Evolutionary conservation across 2,888 invertebrate species (phyloP).

Genomic region (Tribolium freemani): DNA sequence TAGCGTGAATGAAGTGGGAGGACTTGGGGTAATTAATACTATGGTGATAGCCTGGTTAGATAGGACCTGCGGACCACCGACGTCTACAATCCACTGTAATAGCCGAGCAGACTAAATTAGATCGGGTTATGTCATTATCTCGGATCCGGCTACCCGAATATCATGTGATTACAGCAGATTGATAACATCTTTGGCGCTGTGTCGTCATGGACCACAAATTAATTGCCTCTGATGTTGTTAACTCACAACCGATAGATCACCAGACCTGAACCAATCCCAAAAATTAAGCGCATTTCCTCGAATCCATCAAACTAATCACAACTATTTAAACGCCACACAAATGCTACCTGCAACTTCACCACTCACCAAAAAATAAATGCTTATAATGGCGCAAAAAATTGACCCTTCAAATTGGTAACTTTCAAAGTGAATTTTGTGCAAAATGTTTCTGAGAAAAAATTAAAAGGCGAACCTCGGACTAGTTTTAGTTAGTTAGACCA

Average conservation of each 20-base stretch:
- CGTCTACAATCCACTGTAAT: slow-evolving; percentile 50
- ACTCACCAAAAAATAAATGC: no score
- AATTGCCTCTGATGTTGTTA: slow-evolving; percentile 60
- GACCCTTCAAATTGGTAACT: no score
- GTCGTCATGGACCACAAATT: slow-evolving; percentile 59
- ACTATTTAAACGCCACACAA: no score
- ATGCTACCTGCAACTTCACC: no score
- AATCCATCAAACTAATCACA: no score
- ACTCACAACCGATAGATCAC: slow-evolving; percentile 45
- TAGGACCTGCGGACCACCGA: slow-evolving; percentile 47
- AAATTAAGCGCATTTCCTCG: no score
- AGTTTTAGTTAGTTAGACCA: no score
- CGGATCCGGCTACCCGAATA: slow-evolving; percentile 57
- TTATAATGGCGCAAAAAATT: no score
- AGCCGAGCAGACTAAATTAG: slow-evolving; percentile 59
- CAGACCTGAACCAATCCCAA: no score
- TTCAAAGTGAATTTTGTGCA: no score
- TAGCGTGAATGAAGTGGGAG: slow-evolving; percentile 46
- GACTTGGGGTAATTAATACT: slow-evolving; percentile 44
- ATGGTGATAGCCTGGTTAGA: slow-evolving; percentile 49
- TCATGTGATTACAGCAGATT: slow-evolving; percentile 60
- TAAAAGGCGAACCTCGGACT: no score
- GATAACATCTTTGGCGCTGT: slow-evolving; percentile 62
- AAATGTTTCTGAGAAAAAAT: no score
- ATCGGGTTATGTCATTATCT: slow-evolving; percentile 62